Conservation (phyloP, 2,888 invertebrate genomes). For the Nasonovia ribisnigri region DNA sequence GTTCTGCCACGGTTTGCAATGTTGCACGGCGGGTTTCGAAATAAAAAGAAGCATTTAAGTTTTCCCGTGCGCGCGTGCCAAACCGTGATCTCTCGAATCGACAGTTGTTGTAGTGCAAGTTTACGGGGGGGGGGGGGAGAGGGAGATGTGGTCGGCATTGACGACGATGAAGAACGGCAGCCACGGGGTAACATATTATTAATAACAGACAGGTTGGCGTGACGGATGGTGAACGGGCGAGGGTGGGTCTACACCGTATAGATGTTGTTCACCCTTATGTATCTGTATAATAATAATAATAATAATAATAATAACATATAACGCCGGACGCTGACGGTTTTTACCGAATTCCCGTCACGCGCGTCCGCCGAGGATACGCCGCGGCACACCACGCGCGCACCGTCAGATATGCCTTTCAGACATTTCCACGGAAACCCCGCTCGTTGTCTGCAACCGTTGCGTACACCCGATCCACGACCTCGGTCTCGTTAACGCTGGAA, state of each 20-base stretch:
- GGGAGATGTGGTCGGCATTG: neutral
- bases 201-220: neutral
- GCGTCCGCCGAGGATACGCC: neutral
- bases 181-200: neutral
- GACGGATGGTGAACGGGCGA: neutral
- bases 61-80: neutral
- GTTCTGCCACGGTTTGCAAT: neutral
- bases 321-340: neutral
- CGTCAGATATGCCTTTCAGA: slow-evolving; percentile 17
- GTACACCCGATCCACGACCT: neutral
- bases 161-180: neutral
- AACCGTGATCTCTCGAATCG: neutral
- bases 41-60: neutral
- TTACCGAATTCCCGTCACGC: slow-evolving; percentile 50
- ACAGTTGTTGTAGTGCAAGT: neutral
- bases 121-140: neutral
- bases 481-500: neutral
- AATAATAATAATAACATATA: neutral
- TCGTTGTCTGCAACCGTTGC: neutral
- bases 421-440: neutral
- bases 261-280: neutral
- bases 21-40: neutral
- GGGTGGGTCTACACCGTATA: neutral
- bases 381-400: neutral
- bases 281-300: neutral